Conservation (phyloP, 1,140 invertebrate species). For the Spodoptera frugiperda region DNA sequence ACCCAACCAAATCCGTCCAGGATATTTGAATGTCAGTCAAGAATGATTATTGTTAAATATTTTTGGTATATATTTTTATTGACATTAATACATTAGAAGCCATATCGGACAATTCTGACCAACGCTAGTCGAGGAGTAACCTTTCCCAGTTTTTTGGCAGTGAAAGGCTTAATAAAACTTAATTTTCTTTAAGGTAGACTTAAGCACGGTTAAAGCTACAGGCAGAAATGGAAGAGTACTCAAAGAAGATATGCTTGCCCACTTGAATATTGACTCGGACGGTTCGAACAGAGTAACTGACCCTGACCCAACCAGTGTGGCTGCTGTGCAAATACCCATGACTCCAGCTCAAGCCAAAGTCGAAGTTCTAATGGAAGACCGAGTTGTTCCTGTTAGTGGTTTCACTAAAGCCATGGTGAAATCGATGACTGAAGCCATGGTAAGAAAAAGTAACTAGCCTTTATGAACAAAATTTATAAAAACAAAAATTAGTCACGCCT, state of each 20-base stretch:
- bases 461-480: not conserved
- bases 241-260: slow-evolving; percentile 97
- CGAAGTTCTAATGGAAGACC: slow-evolving; percentile 76
- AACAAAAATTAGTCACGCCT: too few species aligned
- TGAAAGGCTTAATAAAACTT: slow-evolving; percentile 6
- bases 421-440: slow-evolving; percentile 96
- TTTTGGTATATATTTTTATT: too few species aligned
- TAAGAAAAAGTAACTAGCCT: slow-evolving; percentile 70
- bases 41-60: too few species aligned
- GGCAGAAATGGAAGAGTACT: slow-evolving; percentile 97
- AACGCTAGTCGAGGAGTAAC: too few species aligned
- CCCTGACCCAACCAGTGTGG: slow-evolving; percentile 52
- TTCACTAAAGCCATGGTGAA: slow-evolving; percentile 97
- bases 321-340: slow-evolving; percentile 58
- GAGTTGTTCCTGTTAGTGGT: slow-evolving; percentile 88
- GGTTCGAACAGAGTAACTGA: slow-evolving; percentile 77
- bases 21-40: too few species aligned
- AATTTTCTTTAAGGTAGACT: slow-evolving; percentile 88
- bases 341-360: slow-evolving; percentile 53
- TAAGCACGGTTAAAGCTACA: slow-evolving; percentile 92
- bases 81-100: too few species aligned
- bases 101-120: too few species aligned
- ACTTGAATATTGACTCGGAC: slow-evolving; percentile 87
- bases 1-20: too few species aligned
- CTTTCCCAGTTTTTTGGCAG: too few species aligned